A percentile compares a stretch with the other conserved stretches of the same genome.
phyloP scores from a whole-genome alignment of 2,113 vertebrate species.

The Mohoua ochrocephala region DNA sequence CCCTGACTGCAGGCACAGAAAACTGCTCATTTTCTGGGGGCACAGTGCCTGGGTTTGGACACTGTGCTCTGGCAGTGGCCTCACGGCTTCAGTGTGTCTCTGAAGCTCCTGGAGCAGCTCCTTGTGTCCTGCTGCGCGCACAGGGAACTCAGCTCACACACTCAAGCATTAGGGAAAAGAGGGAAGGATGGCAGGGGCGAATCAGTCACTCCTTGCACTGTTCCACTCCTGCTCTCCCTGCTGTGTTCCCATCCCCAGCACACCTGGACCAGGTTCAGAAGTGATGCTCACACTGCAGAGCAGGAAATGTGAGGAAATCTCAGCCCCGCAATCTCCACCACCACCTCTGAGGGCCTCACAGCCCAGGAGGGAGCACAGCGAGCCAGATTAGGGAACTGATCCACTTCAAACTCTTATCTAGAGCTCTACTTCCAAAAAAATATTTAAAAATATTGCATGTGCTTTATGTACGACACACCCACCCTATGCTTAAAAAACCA shows the following conservation, averaged over 20 bases:
- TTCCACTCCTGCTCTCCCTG: neutral
- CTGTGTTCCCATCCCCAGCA: neutral
- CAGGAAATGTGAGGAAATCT: neutral
- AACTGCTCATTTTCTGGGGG: neutral
- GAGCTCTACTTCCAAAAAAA: neutral
- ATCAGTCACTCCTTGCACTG: neutral
- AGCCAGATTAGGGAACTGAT: neutral
- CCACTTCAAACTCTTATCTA: neutral
- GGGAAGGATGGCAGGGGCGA: neutral
- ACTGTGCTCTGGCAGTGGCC: neutral
- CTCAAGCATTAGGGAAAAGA: neutral
- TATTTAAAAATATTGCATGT: fast-evolving
- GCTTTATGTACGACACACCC: neutral
- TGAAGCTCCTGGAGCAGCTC: neutral
- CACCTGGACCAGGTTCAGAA: neutral
- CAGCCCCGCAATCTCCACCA: neutral
- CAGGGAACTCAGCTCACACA: neutral
- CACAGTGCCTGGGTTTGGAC: neutral
- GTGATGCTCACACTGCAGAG: neutral
- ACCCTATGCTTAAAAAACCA: neutral
- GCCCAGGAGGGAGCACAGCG: neutral
- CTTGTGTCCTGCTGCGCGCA: no score
- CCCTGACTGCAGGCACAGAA: neutral
- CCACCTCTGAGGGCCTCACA: neutral
- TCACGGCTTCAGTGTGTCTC: neutral